Evolutionary conservation across 2,888 invertebrate genomes (phyloP).

Genomic region (Catocala nupta): DNA sequence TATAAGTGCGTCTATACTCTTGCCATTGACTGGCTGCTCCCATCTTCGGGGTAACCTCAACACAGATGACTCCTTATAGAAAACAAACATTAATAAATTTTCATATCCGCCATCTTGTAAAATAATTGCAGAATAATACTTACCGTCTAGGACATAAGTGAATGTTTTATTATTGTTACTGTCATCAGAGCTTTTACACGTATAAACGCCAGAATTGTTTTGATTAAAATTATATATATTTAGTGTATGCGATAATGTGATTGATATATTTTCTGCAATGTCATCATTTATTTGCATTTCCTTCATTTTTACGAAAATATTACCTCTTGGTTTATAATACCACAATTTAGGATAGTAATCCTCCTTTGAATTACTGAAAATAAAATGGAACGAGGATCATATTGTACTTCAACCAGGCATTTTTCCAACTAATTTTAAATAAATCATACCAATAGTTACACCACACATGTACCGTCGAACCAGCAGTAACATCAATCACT

Average conservation of each 20-base stretch:
- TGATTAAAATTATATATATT: conserved; percentile 44
- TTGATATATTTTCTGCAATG: conserved; percentile 17
- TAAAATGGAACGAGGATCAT: not conserved
- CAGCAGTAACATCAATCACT: conserved; percentile 33
- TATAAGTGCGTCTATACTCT: conserved; percentile 77
- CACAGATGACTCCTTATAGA: conserved; percentile 25
- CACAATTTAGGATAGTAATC: conserved; percentile 49
- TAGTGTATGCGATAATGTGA: conserved; percentile 46
- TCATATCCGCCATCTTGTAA: too few relatives aligned
- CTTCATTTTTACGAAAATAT: conserved; percentile 13
- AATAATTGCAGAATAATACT: conserved; percentile 12
- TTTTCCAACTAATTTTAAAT: too few relatives aligned
- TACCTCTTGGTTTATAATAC: conserved; percentile 49
- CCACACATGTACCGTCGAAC: conserved; percentile 40
- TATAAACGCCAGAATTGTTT: conserved; percentile 56
- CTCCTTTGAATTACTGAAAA: conserved; percentile 33
- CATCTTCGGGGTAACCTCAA: conserved; percentile 21
- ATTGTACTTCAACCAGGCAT: not conserved
- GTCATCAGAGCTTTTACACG: conserved; percentile 36
- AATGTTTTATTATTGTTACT: conserved; percentile 20
- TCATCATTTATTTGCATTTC: conserved; percentile 21
- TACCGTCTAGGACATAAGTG: conserved; percentile 43
- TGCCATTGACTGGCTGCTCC: conserved; percentile 70
- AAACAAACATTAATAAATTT: not conserved
- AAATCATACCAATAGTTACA: conserved; percentile 42